Evolutionary conservation across 2,113 vertebrate species (phyloP).

Genomic region (Laticauda laticaudata): DNA sequence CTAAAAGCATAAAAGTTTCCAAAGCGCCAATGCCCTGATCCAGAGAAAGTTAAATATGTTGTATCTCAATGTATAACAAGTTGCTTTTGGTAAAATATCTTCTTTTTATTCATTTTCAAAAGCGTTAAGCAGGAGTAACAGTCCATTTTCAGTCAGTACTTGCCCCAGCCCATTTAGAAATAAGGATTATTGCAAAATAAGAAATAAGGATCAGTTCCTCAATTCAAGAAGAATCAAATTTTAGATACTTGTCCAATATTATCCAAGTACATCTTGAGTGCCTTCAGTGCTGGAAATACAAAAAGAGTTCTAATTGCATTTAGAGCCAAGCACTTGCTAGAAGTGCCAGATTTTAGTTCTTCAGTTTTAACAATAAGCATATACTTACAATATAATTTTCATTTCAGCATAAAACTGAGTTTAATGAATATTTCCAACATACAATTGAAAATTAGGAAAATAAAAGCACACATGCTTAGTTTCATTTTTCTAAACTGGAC

Average conservation of each 20-base stretch:
- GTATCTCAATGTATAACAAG: neutral
- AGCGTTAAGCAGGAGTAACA: neutral
- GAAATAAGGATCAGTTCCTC: neutral
- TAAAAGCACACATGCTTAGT: neutral
- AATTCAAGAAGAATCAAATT: neutral
- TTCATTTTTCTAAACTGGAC: slow-evolving; percentile 16
- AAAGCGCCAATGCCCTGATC: neutral
- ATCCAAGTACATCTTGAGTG: neutral
- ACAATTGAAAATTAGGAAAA: neutral
- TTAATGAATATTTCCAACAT: neutral
- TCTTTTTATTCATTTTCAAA: neutral
- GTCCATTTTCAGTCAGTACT: neutral
- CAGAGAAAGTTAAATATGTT: neutral
- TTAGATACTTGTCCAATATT: neutral
- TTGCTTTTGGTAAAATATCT: neutral
- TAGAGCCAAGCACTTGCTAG: neutral
- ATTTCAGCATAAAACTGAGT: neutral
- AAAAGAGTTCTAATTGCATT: neutral
- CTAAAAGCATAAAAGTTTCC: neutral
- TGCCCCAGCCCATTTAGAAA: neutral
- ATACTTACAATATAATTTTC: neutral
- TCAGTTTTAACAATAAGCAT: neutral
- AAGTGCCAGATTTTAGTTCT: neutral
- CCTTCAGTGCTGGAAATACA: neutral
- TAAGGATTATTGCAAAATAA: neutral